Evolutionary conservation across 2,113 vertebrate species (phyloP), one percentile per base, ranked within the genome.

Genomic region (Stegastes partitus): DNA sequence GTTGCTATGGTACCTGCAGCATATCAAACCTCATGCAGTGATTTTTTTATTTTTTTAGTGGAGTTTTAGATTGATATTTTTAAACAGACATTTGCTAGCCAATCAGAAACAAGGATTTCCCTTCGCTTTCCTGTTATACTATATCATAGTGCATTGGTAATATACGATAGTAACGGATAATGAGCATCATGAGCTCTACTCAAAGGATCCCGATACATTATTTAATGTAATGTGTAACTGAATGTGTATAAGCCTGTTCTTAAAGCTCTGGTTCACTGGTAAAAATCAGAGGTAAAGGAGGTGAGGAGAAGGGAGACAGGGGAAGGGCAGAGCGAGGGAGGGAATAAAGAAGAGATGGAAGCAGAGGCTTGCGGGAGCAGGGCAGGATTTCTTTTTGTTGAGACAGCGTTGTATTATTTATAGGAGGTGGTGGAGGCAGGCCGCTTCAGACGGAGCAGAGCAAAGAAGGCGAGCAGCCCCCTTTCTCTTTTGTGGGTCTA

Each of bases 401-500:
- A 74, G 81, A 53, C 75, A 65, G 25, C 37, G 64, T 84, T 93
- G 89, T 93, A 90, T 93, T 90, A 91, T 93, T 93, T 86, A 92
- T 93, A 87, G 79, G 87, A 91, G 89, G 90, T 90, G 82, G 88
- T 83, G 78, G 73, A 87, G 85, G 88, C 89, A 88, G 84, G 66
- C 88, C 51, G 81, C 87, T 83, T 90, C 90, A 90, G 89, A 89
- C 39, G 44, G 66, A 82, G 83, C 64, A 28, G 67, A 71, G 83
- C 82, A 88, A 83, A 82, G 72, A 69, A 84, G 71, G 81, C 61
- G 37, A 81, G 79, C 80, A 90, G 82, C 82, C 73, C 68, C 82
- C 85, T 70, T 77, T 87, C 78, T 89, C 91, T 83, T 89, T 87
- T 89, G 87, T 92, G 85, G 89, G 77, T 85, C 83, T 88, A 87